Evolutionary conservation across 2,797 vertebrate genomes (phyloP).

Genomic region (Otus scops): DNA sequence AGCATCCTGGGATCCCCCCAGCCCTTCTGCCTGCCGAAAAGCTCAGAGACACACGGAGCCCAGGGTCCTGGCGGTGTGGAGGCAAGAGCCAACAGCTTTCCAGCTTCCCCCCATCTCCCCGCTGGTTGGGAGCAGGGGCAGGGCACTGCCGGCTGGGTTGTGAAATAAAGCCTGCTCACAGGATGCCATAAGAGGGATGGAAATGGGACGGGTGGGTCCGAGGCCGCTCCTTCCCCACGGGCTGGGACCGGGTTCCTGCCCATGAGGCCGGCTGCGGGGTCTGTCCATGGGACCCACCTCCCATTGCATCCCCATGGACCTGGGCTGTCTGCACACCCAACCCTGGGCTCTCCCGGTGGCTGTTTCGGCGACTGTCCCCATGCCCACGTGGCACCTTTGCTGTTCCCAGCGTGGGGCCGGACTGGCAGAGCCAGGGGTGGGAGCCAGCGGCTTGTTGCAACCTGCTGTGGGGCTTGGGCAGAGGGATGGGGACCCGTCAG

Average conservation of each 20-base stretch:
- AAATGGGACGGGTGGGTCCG: background rate
- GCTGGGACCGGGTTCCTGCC: background rate
- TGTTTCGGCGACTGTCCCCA: background rate
- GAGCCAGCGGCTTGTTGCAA: background rate
- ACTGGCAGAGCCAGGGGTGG: background rate
- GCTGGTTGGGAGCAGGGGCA: background rate
- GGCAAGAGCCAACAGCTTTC: background rate
- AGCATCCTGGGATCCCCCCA: background rate
- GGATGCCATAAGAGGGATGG: background rate
- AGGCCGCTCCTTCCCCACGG: rapidly evolving
- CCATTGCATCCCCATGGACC: too few species aligned
- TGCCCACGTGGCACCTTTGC: background rate
- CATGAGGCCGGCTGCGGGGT: background rate
- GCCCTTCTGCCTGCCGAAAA: background rate
- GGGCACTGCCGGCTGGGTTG: background rate
- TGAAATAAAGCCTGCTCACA: background rate
- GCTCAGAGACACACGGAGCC: rapidly evolving
- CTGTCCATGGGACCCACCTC: background rate
- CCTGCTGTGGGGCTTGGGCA: background rate
- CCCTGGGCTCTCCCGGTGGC: background rate
- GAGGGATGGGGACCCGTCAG: rapidly evolving
- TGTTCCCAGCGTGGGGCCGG: background rate
- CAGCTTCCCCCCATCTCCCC: background rate
- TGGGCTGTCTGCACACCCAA: background rate
- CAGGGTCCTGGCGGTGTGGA: background rate